Percentiles rank a stretch among this genome's conserved stretches.
phyloP scores from a whole-genome alignment of 2,113 vertebrate species.

The Burhinus oedicnemus region DNA sequence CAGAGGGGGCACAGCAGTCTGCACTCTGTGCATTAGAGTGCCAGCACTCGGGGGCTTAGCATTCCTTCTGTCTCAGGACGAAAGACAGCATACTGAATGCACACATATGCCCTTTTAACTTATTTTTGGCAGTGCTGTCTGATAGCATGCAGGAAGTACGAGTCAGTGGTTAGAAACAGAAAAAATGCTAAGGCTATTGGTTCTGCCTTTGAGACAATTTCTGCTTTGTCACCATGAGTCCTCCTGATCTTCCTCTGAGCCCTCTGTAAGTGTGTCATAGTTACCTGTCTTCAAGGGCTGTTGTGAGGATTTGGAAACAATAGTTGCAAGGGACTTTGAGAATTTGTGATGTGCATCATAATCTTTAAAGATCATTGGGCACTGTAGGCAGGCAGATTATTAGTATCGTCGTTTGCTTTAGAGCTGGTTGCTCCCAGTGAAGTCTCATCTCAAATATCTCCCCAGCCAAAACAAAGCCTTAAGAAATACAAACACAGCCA shows the following conservation, averaged over 20 bases:
- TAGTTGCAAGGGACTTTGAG: neutral
- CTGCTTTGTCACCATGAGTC: constrained; percentile 33
- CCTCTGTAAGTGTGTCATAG: neutral
- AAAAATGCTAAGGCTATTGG: neutral
- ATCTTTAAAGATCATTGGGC: neutral
- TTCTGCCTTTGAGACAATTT: neutral
- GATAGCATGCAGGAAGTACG: neutral
- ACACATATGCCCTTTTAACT: neutral
- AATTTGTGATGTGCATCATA: neutral
- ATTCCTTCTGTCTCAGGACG: neutral
- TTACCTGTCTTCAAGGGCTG: neutral
- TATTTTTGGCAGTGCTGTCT: neutral
- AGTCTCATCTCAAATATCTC: neutral
- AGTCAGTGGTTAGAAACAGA: neutral
- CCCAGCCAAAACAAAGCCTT: neutral
- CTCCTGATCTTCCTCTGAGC: neutral
- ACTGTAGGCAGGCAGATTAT: neutral
- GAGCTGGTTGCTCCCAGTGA: neutral
- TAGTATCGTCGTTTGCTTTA: neutral
- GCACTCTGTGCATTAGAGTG: neutral
- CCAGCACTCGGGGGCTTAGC: neutral
- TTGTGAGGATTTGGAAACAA: neutral
- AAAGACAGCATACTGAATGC: neutral
- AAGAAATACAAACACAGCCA: neutral
- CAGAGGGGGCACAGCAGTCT: neutral